Base-by-base conservation (phyloP, 1,140 invertebrate species). In the Leptoteleia sp. region DNA sequence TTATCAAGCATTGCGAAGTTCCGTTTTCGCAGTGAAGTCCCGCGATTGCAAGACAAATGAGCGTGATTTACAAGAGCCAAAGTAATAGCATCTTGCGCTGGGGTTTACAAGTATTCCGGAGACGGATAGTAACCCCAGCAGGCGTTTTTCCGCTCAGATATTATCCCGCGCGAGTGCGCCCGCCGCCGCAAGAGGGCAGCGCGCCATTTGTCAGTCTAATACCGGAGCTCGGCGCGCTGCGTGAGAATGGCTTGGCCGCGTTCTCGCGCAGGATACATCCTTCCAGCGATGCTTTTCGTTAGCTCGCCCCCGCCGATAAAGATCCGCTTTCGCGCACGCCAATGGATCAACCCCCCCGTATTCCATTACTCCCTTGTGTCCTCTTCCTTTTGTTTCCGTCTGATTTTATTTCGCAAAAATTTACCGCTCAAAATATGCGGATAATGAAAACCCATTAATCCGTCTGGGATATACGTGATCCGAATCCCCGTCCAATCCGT, bases 121-220 rank as follows among this genome's bases (percentile, higher is more conserved):
- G 70, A 73, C 70, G 62, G 47, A 73, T 54, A 64, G 70, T 73
- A 73, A 73, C 57, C 70, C 42, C 59, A 64, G 59, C 59, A 64
- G 70, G 50, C 70, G 70, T 73, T 73, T 73, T 64, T 73, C 59
- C 70, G 48, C 37, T 33, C 40, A 13, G 57, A 73, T 73, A 64
- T 61, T 73, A 62, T 65, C 59, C 48, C 12, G 25, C 38, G 38
- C 25, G 50, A 38, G n/a, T n/a, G n/a, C n/a, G 48, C 48, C 16
- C 8, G 9, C 27, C 45, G 43, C 54, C 71, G 29, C 37, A 65
- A 47, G 55, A 72, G 78, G 62, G 65, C 59, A 64, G 65, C 19
- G 31, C 31, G 75, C 70, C 70, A 78, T 82, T 82, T 80, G 75
- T 82, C 78, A 82, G 59, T 33, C 67, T 80, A 80, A 82, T 78